Conservation (phyloP, 2,888 invertebrate genomes). For the Apotomis betuletana region DNA sequence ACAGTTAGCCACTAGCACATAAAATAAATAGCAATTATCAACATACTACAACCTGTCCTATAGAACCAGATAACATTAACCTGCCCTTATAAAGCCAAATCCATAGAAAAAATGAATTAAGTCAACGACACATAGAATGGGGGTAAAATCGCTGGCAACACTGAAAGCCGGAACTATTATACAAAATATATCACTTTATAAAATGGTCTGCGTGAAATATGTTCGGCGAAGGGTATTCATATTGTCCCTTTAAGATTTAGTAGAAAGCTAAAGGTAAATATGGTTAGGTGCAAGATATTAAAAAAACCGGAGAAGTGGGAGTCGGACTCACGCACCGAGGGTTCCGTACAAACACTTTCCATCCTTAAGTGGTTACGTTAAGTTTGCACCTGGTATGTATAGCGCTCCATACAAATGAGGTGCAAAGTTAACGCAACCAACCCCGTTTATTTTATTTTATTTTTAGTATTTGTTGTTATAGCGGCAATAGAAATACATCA, state of each 20-base stretch:
- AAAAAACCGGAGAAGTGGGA: no score
- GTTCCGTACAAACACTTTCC: no score
- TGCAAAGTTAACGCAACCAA: no score
- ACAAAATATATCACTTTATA: conserved; percentile 41
- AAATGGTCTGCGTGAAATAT: conserved; percentile 32
- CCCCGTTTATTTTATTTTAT: no score
- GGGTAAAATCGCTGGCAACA: conserved; percentile 33
- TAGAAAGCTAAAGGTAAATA: conserved; percentile 6
- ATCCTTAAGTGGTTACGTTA: no score
- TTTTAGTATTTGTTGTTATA: no score
- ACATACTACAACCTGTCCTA: conserved; percentile 13
- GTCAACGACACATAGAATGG: conserved; percentile 35
- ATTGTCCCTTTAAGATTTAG: conserved; percentile 35
- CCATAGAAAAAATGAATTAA: conserved; percentile 36
- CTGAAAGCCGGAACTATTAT: conserved; percentile 38
- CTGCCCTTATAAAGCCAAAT: background rate
- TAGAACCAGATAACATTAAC: background rate
- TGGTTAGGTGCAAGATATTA: background rate
- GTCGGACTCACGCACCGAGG: no score
- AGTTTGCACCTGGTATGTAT: no score
- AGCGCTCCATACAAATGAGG: no score
- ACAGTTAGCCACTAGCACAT: no score
- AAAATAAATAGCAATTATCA: no score
- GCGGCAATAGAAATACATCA: no score
- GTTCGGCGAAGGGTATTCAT: conserved; percentile 34